A percentile compares a stretch with the other conserved stretches of the same genome.
phyloP scores from a whole-genome alignment of 2,797 vertebrate species.

The Mormyrops boulengeri region DNA sequence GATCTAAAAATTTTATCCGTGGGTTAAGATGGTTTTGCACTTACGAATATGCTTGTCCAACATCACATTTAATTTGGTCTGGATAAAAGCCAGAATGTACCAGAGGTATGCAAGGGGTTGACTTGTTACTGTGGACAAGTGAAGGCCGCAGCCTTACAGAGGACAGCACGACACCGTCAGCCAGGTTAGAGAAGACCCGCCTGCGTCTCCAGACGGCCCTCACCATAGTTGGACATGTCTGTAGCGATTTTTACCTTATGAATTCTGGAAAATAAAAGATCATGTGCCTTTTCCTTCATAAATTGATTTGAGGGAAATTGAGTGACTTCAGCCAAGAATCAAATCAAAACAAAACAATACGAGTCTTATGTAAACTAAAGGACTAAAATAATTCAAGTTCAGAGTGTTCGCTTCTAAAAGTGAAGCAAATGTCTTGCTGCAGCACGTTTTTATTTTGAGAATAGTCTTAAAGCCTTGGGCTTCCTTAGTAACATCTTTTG shows the following conservation, averaged over 20 bases:
- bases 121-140: not conserved
- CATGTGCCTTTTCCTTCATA: not conserved
- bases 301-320: not conserved
- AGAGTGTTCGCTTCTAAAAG: not conserved
- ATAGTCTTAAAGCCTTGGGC: not conserved
- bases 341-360: not conserved
- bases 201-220: not conserved
- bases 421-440: not conserved
- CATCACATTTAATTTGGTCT: not conserved
- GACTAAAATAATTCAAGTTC: not conserved
- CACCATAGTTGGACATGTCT: constrained; percentile 15
- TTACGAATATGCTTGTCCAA: not conserved
- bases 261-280: constrained; percentile 1
- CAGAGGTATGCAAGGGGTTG: not conserved
- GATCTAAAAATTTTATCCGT: not conserved
- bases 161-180: not conserved
- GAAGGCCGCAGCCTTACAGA: not conserved
- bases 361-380: not conserved
- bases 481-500: not conserved
- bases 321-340: not conserved
- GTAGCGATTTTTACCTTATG: not conserved
- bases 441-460: not conserved
- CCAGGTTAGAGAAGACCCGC: not conserved
- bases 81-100: not conserved
- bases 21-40: not conserved